Conservation (phyloP, 2,888 invertebrate species). For the Tineola bisselliella region DNA sequence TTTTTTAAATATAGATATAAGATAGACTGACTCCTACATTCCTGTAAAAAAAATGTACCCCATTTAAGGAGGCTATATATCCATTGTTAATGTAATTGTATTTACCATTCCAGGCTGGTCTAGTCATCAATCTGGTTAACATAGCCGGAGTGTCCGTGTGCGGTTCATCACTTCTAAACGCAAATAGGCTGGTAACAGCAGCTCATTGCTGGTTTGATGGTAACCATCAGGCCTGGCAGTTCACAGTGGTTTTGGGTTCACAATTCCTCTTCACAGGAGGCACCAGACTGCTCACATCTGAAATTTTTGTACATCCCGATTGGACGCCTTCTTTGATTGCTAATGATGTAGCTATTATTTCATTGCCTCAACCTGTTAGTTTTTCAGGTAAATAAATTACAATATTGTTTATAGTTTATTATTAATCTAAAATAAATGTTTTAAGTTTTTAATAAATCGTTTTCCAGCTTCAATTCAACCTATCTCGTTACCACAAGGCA, state of each 20-base stretch:
- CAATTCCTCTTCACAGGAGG: conserved; percentile 19
- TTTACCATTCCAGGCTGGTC: conserved; percentile 17
- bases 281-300: conserved; percentile 15
- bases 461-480: conserved; percentile 29
- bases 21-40: no score
- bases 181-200: conserved; percentile 18
- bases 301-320: conserved; percentile 16
- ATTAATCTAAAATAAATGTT: no score
- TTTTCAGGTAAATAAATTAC: conserved; percentile 17
- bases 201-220: conserved; percentile 21
- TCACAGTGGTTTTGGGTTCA: conserved; percentile 19
- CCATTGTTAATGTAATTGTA: no score
- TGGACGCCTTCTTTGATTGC: conserved; percentile 15
- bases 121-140: conserved; percentile 16
- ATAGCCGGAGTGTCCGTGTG: conserved; percentile 18
- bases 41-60: no score
- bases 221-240: conserved; percentile 16
- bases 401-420: no score
- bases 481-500: conserved; percentile 25
- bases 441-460: no score
- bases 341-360: conserved; percentile 19
- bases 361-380: conserved; percentile 15
- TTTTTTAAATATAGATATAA: no score
- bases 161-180: conserved; percentile 18
- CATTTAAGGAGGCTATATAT: no score